Base-by-base conservation (phyloP, 2,113 vertebrate genomes). In the Crotalus horridus region DNA sequence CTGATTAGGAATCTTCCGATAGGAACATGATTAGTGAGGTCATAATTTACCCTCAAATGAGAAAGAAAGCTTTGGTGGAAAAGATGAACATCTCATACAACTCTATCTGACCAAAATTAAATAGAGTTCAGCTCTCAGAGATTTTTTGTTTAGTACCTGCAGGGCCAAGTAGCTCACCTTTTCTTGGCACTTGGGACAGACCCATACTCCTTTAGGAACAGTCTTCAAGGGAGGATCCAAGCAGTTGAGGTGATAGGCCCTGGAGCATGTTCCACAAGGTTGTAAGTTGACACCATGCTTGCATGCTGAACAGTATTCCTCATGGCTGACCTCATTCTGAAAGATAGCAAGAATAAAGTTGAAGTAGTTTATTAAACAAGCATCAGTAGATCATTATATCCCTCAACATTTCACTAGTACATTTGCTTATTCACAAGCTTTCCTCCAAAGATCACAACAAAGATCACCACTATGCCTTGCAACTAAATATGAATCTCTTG, bases 161-260 rank as follows among this genome's bases (percentile, higher is more conserved):
- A 3, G 51, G 13, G 29, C 51, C 54, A 11, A 4, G 7, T 1
- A 53, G 5, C 55, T 59, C 94, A 99, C 99, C 98, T 99, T 99
- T 97, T 99, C 99, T 97, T 99, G 99, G 97, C 99, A 99, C 98
- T 98, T 99, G 96, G 99, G 99, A 97, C 99, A 99, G 97, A 98
- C 97, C 99, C 99, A 99, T 91, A 98, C 85, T 9, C 99, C 99
- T 94, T 98, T 98, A 94, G 98, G 98, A 0, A 97, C 97, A 2
- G 98, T 97, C 97, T 97, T 99, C 93, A 99, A 98, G 0, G 98
- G 98, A 0, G 99, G 98, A 87, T 98, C 98, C 95, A 99, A 98
- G 98, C 99, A 99, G 97, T 96, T 97, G 94, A 98, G 98, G 97
- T 99, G 99, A 97, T 98, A 99, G 74, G 98, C 98, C 89, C 98